These are phyloP conservation scores for Dolichotis patagonum DNA, from an alignment of 2,113 vertebrate species.

Conservation along the genomic window DNA sequence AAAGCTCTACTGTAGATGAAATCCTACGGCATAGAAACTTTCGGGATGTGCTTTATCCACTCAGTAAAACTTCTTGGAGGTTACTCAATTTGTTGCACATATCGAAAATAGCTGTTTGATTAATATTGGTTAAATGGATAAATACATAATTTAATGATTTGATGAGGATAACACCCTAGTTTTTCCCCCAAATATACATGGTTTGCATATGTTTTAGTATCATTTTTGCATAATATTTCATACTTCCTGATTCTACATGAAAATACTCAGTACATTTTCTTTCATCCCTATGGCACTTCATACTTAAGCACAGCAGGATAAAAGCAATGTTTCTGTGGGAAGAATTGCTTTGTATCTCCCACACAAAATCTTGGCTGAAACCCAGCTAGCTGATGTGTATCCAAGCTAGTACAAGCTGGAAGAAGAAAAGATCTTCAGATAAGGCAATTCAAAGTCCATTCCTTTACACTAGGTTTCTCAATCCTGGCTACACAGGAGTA, in stretches of 20 bases:
- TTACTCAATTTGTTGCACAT: background rate
- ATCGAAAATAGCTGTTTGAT: background rate
- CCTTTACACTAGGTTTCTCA: background rate
- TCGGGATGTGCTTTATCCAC: background rate
- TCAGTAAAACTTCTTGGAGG: background rate
- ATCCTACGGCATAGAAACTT: background rate
- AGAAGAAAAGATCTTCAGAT: background rate
- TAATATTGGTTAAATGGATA: background rate
- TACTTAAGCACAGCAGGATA: background rate
- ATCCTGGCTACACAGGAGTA: background rate
- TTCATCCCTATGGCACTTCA: background rate
- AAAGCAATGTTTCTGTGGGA: background rate
- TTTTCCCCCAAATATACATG: background rate
- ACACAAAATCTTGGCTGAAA: background rate
- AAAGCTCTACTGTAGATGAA: background rate
- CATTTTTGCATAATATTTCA: background rate
- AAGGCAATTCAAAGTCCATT: background rate
- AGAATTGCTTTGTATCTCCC: background rate
- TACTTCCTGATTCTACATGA: background rate
- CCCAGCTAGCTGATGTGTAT: background rate
- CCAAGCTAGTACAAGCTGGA: background rate
- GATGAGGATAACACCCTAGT: background rate
- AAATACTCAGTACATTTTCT: constrained; percentile 33
- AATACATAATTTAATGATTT: background rate
- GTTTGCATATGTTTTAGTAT: background rate